phyloP scores from a whole-genome alignment of 1,140 invertebrate species.

The Linepithema humile region DNA sequence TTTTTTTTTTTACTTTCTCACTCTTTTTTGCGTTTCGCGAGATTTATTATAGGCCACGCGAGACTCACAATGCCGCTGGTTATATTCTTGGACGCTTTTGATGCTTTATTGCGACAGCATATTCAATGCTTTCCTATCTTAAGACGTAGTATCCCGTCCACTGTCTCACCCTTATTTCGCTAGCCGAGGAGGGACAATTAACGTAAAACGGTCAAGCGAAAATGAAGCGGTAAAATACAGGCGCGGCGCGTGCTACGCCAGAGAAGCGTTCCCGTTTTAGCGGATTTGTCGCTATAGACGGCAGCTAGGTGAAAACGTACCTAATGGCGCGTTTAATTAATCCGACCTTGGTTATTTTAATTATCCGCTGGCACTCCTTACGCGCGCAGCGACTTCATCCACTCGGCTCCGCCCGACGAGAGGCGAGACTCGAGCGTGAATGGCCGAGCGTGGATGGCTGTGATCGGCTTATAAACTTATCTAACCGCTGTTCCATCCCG shows the following conservation, averaged over 20 bases:
- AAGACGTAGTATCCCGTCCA: not conserved
- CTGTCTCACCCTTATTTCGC: conserved; percentile 16
- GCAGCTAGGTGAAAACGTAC: conserved; percentile 18
- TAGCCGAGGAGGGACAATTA: conserved; percentile 20
- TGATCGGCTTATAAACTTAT: conserved; percentile 58
- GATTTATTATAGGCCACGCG: not conserved
- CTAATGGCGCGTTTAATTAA: conserved; percentile 57
- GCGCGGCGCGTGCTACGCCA: not conserved
- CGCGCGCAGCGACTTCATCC: conserved; percentile 40
- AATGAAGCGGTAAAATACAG: conserved; percentile 36
- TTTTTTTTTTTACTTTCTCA: not conserved
- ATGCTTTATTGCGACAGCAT: not conserved
- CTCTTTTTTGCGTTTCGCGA: not conserved
- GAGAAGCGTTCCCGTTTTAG: conserved; percentile 2
- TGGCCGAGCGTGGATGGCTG: conserved; percentile 1
- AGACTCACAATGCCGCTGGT: not conserved
- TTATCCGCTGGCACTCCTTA: conserved; percentile 42
- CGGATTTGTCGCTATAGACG: conserved; percentile 15
- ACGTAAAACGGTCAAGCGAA: conserved; percentile 32
- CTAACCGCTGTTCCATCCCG: conserved; percentile 24
- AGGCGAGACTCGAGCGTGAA: conserved; percentile 29
- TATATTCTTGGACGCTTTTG: conserved; percentile 17
- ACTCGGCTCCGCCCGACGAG: conserved; percentile 4
- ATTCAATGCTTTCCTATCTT: conserved; percentile 10
- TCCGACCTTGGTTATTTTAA: conserved; percentile 62